phyloP scores from a whole-genome alignment of 2,888 invertebrate species.

The Trimorus sp. region DNA sequence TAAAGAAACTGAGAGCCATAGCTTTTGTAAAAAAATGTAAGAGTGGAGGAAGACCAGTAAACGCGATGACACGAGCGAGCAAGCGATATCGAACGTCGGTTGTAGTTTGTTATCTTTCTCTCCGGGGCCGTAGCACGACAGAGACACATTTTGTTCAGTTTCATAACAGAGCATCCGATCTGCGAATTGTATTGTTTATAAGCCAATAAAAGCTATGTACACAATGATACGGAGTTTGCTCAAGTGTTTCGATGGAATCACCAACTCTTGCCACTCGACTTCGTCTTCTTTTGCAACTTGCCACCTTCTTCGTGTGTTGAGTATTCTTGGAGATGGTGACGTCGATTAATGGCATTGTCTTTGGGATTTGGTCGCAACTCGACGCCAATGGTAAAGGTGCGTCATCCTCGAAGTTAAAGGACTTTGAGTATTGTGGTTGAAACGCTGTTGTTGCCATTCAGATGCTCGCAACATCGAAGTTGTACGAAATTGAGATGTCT shows the following conservation, averaged over 20 bases:
- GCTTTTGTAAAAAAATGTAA: conserved; percentile 50
- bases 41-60: too few species aligned
- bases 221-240: conserved; percentile 40
- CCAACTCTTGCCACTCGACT: conserved; percentile 7
- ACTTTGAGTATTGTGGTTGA: too few species aligned
- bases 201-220: conserved; percentile 27
- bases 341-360: conserved; percentile 41
- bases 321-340: conserved; percentile 32
- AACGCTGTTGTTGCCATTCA: too few species aligned
- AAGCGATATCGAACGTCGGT: conserved; percentile 37
- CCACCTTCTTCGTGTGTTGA: conserved; percentile 15
- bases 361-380: conserved; percentile 20
- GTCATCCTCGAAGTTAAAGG: conserved; percentile 26
- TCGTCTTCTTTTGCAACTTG: conserved; percentile 15
- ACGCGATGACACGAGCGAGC: neutral
- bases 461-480: too few species aligned
- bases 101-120: conserved; percentile 35
- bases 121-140: conserved; percentile 28
- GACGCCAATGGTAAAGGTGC: conserved; percentile 44
- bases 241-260: conserved; percentile 32
- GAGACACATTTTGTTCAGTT: conserved; percentile 22
- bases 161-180: conserved; percentile 21
- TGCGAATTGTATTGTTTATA: conserved; percentile 37
- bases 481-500: too few species aligned
- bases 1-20: conserved; percentile 50